phyloP scores from a whole-genome alignment of 1,140 invertebrate species.

The Stegodyphus mimosarum region DNA sequence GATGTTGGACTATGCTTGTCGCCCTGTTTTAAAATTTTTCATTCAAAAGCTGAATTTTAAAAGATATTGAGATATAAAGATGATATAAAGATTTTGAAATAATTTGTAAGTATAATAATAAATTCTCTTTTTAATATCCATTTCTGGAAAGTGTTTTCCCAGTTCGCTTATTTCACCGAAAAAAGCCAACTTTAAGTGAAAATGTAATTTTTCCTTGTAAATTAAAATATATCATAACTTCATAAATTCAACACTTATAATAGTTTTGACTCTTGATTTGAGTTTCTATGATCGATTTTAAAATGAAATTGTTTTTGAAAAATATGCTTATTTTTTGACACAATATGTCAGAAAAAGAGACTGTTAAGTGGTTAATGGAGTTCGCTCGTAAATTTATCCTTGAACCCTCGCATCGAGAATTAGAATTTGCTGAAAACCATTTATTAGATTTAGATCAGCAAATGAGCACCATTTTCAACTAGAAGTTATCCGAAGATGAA shows the following conservation, averaged over 20 bases:
- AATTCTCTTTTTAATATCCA: slow-evolving; percentile 1
- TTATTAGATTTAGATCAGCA: neutral
- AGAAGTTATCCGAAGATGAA: neutral
- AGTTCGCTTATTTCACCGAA: slow-evolving; percentile 6
- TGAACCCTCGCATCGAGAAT: neutral
- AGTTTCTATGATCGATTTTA: slow-evolving; percentile 4
- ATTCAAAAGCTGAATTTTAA: slow-evolving; percentile 45
- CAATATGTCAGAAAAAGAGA: slow-evolving; percentile 3
- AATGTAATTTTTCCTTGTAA: slow-evolving; percentile 2
- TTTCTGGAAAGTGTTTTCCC: neutral
- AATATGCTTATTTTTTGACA: slow-evolving; percentile 4
- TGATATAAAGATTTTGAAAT: neutral
- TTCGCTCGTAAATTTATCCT: neutral
- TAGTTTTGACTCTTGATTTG: slow-evolving; percentile 1
- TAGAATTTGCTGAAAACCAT: neutral
- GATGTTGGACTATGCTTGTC: slow-evolving; percentile 30
- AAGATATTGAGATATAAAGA: neutral
- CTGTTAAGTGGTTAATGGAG: slow-evolving; percentile 15
- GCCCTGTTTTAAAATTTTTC: slow-evolving; percentile 31
- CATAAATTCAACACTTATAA: slow-evolving; percentile 8
- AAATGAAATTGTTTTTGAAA: slow-evolving; percentile 5
- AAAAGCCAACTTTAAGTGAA: slow-evolving; percentile 16
- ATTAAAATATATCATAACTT: slow-evolving; percentile 5
- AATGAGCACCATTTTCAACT: neutral
- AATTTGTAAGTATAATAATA: slow-evolving; percentile 5